Evolutionary conservation across 2,888 invertebrate species (phyloP), one percentile per base, ranked within the genome.

Genomic region (Tholera decimalis): DNA sequence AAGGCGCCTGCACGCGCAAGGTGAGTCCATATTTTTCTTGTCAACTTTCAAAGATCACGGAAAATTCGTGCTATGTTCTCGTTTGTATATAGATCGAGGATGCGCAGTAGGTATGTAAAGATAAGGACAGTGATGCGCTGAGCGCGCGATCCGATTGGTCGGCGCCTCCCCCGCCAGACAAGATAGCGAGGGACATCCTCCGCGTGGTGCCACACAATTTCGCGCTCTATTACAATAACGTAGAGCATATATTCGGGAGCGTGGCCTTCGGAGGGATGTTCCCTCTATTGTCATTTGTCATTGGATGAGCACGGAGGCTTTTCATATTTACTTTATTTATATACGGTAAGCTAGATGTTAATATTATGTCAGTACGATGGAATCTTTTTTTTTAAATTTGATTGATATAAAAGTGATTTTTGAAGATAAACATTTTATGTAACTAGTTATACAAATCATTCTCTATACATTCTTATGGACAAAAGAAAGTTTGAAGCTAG

Each of bases 1-100:
- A 84, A 96, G 97, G 92, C 96, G 96, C 91, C 96, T 97, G 80
- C 96, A 97, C 88, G 96, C 97, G 91, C 97, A 96, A 96, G 97
- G 97, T 97, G 92, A 96, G 96, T 89, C 30, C 49, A 39, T 61
- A 59, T 67, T 37, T 61, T 73, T 59, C 58, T 78, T 62, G 53
- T 80, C 46, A 67, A 68, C 30, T 67, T 63, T 60, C n/a, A 63
- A 64, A 72, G 58, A 46, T 37, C 15, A 41, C 24, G 41, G 44
- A 30, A 47, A 49, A 57, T 37, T 15, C 43, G 18, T 58, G 44
- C 51, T 41, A 24, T 22, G 24, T 47, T 50, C 15, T 7, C n/a
- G 43, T 57, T 7, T 60, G 46, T 53, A 35, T 64, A 72, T 77
- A 11, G 60, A 65, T 1, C 9, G 83, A 83, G 80, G 92, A 90